Evolutionary conservation across 2,797 vertebrate species (phyloP).

Genomic region (Cichlasoma orientale): DNA sequence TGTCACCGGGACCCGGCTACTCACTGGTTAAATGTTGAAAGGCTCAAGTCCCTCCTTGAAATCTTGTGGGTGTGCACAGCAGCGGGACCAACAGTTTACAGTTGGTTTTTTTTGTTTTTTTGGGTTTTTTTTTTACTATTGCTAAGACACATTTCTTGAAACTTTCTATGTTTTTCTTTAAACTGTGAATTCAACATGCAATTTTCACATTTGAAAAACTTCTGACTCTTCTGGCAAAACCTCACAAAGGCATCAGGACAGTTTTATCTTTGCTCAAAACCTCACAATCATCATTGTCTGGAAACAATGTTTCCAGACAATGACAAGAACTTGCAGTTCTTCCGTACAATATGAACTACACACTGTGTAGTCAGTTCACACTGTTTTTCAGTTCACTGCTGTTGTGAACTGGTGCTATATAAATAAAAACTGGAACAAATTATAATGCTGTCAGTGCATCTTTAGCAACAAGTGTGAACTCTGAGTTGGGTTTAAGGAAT

Average conservation of each 20-base stretch:
- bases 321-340: not conserved
- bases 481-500: not conserved
- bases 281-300: too few relatives aligned
- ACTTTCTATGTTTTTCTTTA: not conserved
- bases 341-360: not conserved
- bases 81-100: slow-evolving; percentile 35
- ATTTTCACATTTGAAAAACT: not conserved
- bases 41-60: slow-evolving; percentile 69
- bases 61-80: slow-evolving; percentile 69
- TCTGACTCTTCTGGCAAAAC: too few relatives aligned
- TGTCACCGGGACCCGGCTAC: slow-evolving; percentile 49
- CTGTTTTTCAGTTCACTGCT: not conserved
- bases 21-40: slow-evolving; percentile 69
- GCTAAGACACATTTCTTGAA: not conserved
- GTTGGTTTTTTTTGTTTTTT: not conserved
- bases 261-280: too few relatives aligned
- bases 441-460: not conserved
- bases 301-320: not conserved
- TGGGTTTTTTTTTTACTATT: not conserved
- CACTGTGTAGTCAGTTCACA: too few relatives aligned
- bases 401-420: not conserved
- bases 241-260: not conserved
- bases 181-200: not conserved
- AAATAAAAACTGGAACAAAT: not conserved
- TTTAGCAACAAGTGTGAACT: too few relatives aligned